Evolutionary conservation across 1,140 invertebrate genomes (phyloP).

Genomic region (Plodia interpunctella): DNA sequence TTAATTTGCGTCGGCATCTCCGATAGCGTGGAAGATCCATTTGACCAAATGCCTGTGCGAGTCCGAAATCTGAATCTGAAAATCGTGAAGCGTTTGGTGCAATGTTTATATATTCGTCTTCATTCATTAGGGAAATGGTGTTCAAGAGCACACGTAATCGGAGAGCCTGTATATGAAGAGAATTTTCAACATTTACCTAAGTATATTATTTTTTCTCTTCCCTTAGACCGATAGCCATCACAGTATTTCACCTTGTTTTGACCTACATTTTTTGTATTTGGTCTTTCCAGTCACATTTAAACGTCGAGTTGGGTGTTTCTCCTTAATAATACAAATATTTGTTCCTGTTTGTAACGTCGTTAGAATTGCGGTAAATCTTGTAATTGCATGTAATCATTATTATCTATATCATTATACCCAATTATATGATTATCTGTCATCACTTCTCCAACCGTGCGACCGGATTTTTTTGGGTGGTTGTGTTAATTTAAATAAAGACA

Average conservation of each 20-base stretch:
- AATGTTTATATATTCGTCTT: too few species aligned
- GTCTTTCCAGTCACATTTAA: neutral
- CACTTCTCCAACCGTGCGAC: neutral
- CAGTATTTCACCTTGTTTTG: slow-evolving; percentile 5
- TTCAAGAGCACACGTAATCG: too few species aligned
- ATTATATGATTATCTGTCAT: neutral
- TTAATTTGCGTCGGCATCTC: too few species aligned
- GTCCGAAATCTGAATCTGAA: too few species aligned
- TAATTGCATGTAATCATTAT: neutral
- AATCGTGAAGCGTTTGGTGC: too few species aligned
- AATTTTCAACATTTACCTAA: too few species aligned
- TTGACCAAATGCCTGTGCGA: too few species aligned
- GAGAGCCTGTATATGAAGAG: too few species aligned
- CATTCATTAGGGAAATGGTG: too few species aligned
- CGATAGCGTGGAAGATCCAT: too few species aligned
- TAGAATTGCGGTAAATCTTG: neutral
- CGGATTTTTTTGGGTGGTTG: neutral
- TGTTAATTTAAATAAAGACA: too few species aligned
- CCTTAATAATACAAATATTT: neutral
- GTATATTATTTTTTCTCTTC: neutral
- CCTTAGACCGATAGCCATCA: neutral
- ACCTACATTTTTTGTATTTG: slow-evolving; percentile 9
- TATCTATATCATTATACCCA: neutral
- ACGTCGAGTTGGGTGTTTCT: neutral
- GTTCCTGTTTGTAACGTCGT: too few species aligned